Evolutionary conservation across 2,113 vertebrate genomes (phyloP), one percentile per base, ranked within the genome.

Genomic region (Brienomyrus brachyistius): DNA sequence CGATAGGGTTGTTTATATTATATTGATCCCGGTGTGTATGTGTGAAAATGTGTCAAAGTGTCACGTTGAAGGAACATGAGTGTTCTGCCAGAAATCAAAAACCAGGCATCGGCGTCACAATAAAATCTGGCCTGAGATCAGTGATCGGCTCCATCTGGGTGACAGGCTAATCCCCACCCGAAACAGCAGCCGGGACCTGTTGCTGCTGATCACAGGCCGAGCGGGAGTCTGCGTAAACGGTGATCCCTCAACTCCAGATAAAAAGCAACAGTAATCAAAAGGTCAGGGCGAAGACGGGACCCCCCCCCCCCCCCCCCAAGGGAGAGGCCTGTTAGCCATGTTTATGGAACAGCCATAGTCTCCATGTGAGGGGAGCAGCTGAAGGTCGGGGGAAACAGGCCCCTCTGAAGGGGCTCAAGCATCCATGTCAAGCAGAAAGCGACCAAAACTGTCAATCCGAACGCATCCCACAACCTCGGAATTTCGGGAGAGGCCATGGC

Each of bases 181-280:
- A 51, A 88, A 88, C 52, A 88, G 85, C 50, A 86, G 85, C 59
- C 17, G 50, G 66, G 50, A 47, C 66, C 40, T 87, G 89, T 88
- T 88, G 86, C 74, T 88, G 43, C 54, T 88, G 86, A 80, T 59
- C 87, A 90, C 70, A 90, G 77, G 48, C 87, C 21, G 40, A 77
- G 54, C 84, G 56, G 27, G 56, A 52, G 52, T 85, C 87, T 83
- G 90, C 66, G 90, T 82, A 59, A 88, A 88, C 52, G 83, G 54
- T 2, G 86, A 35, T 70, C 86, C 74, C 66, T 87, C 51, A 45
- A 48, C 86, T 52, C 59, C 48, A 6, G 9, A 5, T 50, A 88
- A 45, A 90, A 90, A 86, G 82, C n/a, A 62, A 74, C 45, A 66
- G 56, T 88, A 66, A 88, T 90, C 85, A 86, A 89, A 74, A 52